Percentiles rank a stretch among this genome's conserved stretches.
These are phyloP conservation scores for Blastomussa wellsi DNA, from an alignment of 92 coral and sea anemone species.

Conservation along the genomic window DNA sequence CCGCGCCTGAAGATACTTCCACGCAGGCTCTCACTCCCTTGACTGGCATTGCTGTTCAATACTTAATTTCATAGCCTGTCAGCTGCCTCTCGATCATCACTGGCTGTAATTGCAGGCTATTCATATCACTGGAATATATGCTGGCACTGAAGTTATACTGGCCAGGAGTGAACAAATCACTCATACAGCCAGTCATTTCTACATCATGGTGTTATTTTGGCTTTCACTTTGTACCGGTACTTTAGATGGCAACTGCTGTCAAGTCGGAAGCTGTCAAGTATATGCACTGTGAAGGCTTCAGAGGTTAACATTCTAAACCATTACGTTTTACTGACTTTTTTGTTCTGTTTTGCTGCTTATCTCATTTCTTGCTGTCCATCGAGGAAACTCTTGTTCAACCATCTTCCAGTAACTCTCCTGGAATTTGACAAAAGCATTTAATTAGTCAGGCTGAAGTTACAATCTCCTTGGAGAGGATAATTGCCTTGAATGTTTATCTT, in stretches of 20 bases:
- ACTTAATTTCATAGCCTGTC: no score
- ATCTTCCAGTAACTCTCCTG: constrained; percentile 55
- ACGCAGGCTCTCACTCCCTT: not conserved
- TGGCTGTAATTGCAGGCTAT: no score
- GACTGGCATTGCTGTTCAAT: not conserved
- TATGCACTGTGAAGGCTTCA: not conserved
- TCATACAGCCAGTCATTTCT: not conserved
- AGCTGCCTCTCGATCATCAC: no score
- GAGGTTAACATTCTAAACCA: not conserved
- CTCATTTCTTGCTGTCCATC: constrained; percentile 42
- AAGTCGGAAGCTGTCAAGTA: not conserved
- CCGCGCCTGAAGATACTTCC: not conserved
- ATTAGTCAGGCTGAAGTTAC: not conserved
- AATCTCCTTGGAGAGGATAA: no score
- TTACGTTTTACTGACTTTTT: not conserved
- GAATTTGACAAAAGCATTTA: not conserved
- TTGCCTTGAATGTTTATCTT: no score
- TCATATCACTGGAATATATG: not conserved
- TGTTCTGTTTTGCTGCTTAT: not conserved
- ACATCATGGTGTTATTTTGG: not conserved
- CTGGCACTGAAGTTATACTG: not conserved
- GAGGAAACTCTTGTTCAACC: constrained; percentile 55
- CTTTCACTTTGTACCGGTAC: not conserved
- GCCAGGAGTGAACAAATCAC: not conserved
- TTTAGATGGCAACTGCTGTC: not conserved